phyloP scores from a whole-genome alignment of 1,140 invertebrate species.

The Xylocopa sonorina region DNA sequence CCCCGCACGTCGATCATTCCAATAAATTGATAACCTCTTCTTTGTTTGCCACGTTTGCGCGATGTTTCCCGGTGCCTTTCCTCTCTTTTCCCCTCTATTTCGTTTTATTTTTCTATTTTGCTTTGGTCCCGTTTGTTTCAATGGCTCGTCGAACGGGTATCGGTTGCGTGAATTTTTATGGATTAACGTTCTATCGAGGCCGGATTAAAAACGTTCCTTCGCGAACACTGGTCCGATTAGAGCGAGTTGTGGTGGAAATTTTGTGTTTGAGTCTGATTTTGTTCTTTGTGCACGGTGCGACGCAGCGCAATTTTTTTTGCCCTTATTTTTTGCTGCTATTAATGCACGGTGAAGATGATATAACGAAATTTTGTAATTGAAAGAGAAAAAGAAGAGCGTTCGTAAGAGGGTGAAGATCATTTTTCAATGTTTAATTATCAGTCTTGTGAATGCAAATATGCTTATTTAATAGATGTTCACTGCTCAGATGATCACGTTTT shows the following conservation, averaged over 20 bases:
- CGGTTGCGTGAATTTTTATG: slow-evolving; percentile 18
- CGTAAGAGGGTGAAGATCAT: no score
- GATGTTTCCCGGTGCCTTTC: not conserved
- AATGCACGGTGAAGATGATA: no score
- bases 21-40: slow-evolving; percentile 18
- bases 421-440: no score
- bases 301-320: not conserved
- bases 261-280: not conserved
- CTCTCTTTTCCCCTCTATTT: not conserved
- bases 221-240: not conserved
- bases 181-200: slow-evolving; percentile 15
- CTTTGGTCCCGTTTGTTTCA: not conserved
- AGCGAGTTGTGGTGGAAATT: not conserved
- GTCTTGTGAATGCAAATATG: no score
- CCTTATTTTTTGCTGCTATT: no score
- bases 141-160: not conserved
- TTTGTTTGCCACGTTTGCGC: not conserved
- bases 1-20: not conserved
- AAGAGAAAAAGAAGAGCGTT: no score
- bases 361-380: no score
- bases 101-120: not conserved
- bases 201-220: slow-evolving; percentile 9
- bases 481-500: no score
- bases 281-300: not conserved
- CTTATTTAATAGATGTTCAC: no score